Base-by-base conservation (phyloP, 2,797 vertebrate species). In the Mus caroli region DNA sequence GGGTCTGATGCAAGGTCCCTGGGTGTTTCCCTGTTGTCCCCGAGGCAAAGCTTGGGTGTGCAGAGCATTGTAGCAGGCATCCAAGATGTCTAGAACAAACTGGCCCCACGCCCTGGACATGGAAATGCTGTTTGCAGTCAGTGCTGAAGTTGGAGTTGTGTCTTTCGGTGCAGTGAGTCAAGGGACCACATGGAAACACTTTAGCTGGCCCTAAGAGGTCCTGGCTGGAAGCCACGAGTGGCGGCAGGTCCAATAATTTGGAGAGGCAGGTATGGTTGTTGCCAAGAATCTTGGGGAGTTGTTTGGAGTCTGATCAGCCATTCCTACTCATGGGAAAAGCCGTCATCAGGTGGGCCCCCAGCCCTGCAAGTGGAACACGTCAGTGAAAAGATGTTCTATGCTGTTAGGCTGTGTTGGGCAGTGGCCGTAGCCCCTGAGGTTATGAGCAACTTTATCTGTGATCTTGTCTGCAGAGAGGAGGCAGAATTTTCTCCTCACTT, bases 181-280 rank as follows among this genome's bases (percentile, higher is more conserved):
- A 97, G 96, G 97, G 96, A 97, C 98, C 98, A 98, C 98, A 98
- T 98, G 98, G 98, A 99, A 99, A 98, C 97, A 98, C 98, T 99
- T 98, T 94, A 90, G 97, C 91, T 54, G 78, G 97, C 96, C n/a
- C 94, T 93, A 88, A 98, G 97, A 96, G 92, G 95, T 96, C 97
- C 97, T 98, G 98, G 97, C 98, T 98, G 94, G 20, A 91, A 92
- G 97, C 98, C 97, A 97, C 58, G 85, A 95, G 90, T 93, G 97
- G 95, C 97, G 58, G 96, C 98, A 96, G 96, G 96, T 97, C 98
- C 98, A 98, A 98, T 95, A 97, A 98, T 87, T 46, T 96, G 98
- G 96, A 97, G 84, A 97, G 96, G 97, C 86, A 97, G 97, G 97
- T 95, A 54, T 0, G 34, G 73, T 40, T 95, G 94, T 94, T 0